phyloP scores from a whole-genome alignment of 2,888 invertebrate genomes.

The Prostheceraeus crozeri region DNA sequence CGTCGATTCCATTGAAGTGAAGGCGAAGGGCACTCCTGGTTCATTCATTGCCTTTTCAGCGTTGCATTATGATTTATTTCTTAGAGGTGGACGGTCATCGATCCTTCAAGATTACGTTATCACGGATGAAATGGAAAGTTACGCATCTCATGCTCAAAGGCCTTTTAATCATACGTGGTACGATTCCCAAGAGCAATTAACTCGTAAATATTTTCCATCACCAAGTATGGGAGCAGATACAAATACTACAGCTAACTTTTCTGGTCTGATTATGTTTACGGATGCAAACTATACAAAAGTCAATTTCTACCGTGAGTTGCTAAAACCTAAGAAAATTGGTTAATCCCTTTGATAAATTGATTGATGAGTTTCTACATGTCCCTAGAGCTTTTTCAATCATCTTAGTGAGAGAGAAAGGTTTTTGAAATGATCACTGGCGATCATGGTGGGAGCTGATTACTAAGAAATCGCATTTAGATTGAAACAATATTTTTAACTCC shows the following conservation, averaged over 20 bases:
- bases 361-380: conserved; percentile 2
- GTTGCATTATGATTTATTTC: conserved; percentile 59
- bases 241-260: conserved; percentile 66
- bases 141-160: conserved; percentile 50
- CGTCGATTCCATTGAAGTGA: conserved; percentile 82
- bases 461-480: too few relatives aligned
- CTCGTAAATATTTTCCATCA: conserved; percentile 63
- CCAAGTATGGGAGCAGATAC: conserved; percentile 85
- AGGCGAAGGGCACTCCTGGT: conserved; percentile 84
- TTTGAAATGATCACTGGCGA: too few relatives aligned
- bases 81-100: conserved; percentile 45
- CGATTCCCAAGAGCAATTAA: conserved; percentile 48
- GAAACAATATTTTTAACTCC: too few relatives aligned
- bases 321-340: too few relatives aligned
- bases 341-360: neutral
- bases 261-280: conserved; percentile 75
- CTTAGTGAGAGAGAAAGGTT: too few relatives aligned
- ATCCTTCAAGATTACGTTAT: conserved; percentile 41
- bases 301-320: conserved; percentile 43
- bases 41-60: conserved; percentile 85
- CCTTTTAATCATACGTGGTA: conserved; percentile 53
- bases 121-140: conserved; percentile 52
- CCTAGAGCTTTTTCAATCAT: neutral
- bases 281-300: conserved; percentile 64
- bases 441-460: too few relatives aligned